phyloP scores from a whole-genome alignment of 2,113 vertebrate species.

The Tringa solitaria region DNA sequence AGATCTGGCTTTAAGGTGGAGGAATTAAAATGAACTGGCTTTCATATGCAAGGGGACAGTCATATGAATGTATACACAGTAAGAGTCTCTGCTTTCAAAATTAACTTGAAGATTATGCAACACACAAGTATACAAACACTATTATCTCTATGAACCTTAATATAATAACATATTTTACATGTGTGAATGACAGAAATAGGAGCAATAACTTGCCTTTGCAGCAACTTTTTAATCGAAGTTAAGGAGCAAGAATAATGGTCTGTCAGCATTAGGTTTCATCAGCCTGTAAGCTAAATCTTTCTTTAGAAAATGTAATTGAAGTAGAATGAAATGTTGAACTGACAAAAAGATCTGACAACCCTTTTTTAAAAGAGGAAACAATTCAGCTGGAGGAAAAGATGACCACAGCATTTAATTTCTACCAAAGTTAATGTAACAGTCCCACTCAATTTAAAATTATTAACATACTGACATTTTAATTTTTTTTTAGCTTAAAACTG shows the following conservation, averaged over 20 bases:
- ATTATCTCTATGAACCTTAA: neutral
- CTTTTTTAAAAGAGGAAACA: neutral
- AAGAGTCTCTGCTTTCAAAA: neutral
- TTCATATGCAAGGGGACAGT: neutral
- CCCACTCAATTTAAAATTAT: neutral
- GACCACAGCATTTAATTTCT: neutral
- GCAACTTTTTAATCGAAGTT: neutral
- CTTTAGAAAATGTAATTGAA: neutral
- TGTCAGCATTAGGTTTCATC: neutral
- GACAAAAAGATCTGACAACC: neutral
- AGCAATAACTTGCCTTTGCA: neutral
- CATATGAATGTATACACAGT: neutral
- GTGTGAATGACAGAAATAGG: neutral
- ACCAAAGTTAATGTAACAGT: neutral
- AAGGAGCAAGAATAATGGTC: neutral
- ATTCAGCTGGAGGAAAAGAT: neutral
- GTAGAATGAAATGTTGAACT: neutral
- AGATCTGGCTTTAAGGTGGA: neutral
- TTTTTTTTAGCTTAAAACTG: neutral
- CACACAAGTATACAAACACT: neutral
- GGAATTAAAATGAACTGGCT: neutral
- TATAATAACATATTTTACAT: neutral
- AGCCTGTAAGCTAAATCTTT: neutral
- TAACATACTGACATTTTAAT: neutral
- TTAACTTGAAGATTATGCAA: neutral